Evolutionary conservation across 2,797 vertebrate genomes (phyloP).

Genomic region (Chanos chanos): DNA sequence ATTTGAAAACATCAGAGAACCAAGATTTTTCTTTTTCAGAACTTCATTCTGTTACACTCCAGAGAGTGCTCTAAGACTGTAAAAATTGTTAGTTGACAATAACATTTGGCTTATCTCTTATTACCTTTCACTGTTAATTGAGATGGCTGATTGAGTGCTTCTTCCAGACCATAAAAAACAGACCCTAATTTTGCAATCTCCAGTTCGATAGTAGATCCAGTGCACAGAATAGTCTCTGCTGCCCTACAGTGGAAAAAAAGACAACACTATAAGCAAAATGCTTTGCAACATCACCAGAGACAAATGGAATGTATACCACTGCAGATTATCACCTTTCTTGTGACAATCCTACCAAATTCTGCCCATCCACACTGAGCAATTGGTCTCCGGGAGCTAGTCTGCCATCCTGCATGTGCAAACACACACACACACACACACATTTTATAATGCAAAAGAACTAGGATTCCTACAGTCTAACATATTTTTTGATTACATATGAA

Average conservation of each 20-base stretch:
- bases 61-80: too few relatives aligned
- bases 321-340: conserved; percentile 83
- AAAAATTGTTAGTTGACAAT: too few relatives aligned
- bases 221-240: conserved; percentile 87
- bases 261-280: not conserved
- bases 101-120: not conserved
- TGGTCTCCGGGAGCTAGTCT: conserved; percentile 86
- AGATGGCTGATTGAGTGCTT: conserved; percentile 76
- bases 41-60: too few relatives aligned
- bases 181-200: conserved; percentile 88
- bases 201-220: conserved; percentile 84
- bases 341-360: conserved; percentile 83
- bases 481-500: conserved; percentile 5
- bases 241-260: conserved; percentile 77
- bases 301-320: not conserved
- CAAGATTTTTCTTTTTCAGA: too few relatives aligned
- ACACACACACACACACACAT: not conserved
- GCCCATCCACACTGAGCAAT: conserved; percentile 87
- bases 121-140: conserved; percentile 75
- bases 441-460: rapidly evolving
- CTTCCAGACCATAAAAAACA: conserved; percentile 82
- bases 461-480: not conserved
- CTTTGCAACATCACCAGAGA: not conserved
- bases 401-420: conserved; percentile 76
- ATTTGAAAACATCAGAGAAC: too few relatives aligned